Base-by-base conservation (phyloP, 2,113 vertebrate species). In the Gopherus flavomarginatus region DNA sequence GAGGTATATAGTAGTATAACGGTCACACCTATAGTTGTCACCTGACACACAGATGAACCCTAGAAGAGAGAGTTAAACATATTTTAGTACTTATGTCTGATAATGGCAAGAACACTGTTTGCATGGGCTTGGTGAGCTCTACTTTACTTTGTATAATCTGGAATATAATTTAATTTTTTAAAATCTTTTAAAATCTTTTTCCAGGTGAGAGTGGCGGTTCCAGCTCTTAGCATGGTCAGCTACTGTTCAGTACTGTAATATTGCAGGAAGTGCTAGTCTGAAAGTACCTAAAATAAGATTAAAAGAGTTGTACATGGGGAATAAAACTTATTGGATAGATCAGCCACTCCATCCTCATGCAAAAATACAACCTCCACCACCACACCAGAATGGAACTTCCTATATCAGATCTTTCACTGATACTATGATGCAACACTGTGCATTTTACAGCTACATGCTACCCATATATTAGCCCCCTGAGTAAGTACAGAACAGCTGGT, bases 31-130 rank as follows among this genome's bases (percentile, higher is more conserved):
- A 99, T 97, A 11, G 98, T 98, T 0, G 99, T 99, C 98, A 99
- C 99, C 98, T 99, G 99, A 96, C 99, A 99, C 94, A 99, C 99
- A 0, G 99, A 99, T 22, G 99, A 99, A 83, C 99, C 99, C 99
- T 99, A 97, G 47, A 98, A 97, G 89, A 96, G 86, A 85, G 72
- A 97, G 78, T 84, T 62, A 93, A 95, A 56, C 54, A 90, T 8
- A 89, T 42, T 57, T 96, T 93, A 90, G 87, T 92, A 90, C 79
- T 88, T 78, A 79, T 54, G 78, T 38, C 50, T 52, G 65, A 49
- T 57, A 21, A 0, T 87, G 47, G 88, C 84, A 87, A 78, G 16
- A 90, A 29, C 11, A 29, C 31, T 52, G 19, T 7, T 91, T 85
- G 84, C 84, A 69, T 90, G 84, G 84, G 50, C 65, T 86, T 81